A percentile compares a stretch with the other conserved stretches of the same genome.
Conservation (phyloP, 2,888 invertebrate genomes). For the Heteromurus nitidus region DNA sequence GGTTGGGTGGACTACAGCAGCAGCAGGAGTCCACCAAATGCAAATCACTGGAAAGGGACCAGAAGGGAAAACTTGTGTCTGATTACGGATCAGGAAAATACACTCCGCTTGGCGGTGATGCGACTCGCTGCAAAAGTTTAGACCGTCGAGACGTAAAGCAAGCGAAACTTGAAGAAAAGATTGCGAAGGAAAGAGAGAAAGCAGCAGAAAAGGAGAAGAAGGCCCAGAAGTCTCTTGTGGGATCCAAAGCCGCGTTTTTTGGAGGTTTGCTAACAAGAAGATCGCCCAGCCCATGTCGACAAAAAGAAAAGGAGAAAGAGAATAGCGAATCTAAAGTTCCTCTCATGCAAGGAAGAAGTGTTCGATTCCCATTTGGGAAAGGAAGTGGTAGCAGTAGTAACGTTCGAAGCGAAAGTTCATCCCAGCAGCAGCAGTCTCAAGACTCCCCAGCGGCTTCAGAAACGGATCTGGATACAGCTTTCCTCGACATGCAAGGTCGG, state of each 20-base stretch:
- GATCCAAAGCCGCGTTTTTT: slow-evolving; percentile 73
- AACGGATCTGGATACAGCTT: slow-evolving; percentile 75
- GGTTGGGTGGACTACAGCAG: slow-evolving; percentile 45
- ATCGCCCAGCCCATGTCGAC: slow-evolving; percentile 71
- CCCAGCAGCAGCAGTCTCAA: slow-evolving; percentile 17
- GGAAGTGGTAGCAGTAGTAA: slow-evolving; percentile 23
- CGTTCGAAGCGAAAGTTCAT: slow-evolving; percentile 11
- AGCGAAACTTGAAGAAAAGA: slow-evolving; percentile 41
- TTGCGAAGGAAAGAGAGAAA: slow-evolving; percentile 64
- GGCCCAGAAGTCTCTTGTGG: slow-evolving; percentile 67
- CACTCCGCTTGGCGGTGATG: slow-evolving; percentile 65
- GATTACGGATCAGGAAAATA: slow-evolving; percentile 70
- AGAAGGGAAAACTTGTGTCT: slow-evolving; percentile 58
- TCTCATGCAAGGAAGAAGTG: slow-evolving; percentile 63
- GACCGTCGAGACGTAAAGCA: slow-evolving; percentile 70
- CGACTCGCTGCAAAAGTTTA: slow-evolving; percentile 70
- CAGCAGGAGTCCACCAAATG: slow-evolving; percentile 68
- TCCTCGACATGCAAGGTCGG: slow-evolving; percentile 85
- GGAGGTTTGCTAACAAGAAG: slow-evolving; percentile 70
- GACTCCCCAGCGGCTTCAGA: slow-evolving; percentile 44
- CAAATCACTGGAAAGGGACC: slow-evolving; percentile 71
- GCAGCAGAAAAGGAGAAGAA: slow-evolving; percentile 70
- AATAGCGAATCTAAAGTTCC: slow-evolving; percentile 50
- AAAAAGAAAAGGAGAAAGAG: slow-evolving; percentile 69
- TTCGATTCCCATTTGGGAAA: slow-evolving; percentile 70